Percentiles rank a stretch among this genome's conserved stretches.
phyloP scores from a whole-genome alignment of 2,113 vertebrate species.

The Hoplias malabaricus region DNA sequence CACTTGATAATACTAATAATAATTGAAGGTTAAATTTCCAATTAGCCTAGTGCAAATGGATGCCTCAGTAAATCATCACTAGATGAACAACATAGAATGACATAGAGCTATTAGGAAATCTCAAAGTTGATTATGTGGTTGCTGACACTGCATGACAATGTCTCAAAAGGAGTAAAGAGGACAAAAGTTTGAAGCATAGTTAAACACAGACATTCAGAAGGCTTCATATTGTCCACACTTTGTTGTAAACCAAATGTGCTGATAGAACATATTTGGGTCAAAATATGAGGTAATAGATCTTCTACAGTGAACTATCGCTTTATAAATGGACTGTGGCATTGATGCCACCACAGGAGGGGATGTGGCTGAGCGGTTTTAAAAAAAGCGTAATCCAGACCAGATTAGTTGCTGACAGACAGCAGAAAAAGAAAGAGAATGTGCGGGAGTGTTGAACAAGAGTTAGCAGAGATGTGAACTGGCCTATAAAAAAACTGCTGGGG shows the following conservation, averaged over 20 bases:
- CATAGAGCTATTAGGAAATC: no score
- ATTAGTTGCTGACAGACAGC: constrained; percentile 67
- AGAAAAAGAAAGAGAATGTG: constrained; percentile 69
- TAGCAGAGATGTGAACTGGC: constrained; percentile 65
- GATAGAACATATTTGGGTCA: neutral
- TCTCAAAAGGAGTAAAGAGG: no score
- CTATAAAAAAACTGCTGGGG: constrained; percentile 57
- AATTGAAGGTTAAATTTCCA: no score
- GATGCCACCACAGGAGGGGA: constrained; percentile 5
- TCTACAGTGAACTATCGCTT: neutral
- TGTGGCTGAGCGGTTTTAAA: neutral
- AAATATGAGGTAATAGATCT: neutral
- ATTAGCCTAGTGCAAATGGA: no score
- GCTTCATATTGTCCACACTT: no score
- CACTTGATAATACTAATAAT: no score
- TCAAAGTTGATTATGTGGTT: no score
- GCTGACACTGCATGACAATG: no score
- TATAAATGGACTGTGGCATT: neutral
- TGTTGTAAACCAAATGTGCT: neutral
- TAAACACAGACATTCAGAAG: no score
- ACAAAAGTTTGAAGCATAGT: no score
- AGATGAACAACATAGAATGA: no score
- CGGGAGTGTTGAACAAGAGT: constrained; percentile 61
- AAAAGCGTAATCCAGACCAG: constrained; percentile 22
- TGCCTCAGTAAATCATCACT: no score